These are phyloP conservation scores for Pteropus rufus DNA, from an alignment of 2,797 vertebrate genomes.

Conservation along the genomic window DNA sequence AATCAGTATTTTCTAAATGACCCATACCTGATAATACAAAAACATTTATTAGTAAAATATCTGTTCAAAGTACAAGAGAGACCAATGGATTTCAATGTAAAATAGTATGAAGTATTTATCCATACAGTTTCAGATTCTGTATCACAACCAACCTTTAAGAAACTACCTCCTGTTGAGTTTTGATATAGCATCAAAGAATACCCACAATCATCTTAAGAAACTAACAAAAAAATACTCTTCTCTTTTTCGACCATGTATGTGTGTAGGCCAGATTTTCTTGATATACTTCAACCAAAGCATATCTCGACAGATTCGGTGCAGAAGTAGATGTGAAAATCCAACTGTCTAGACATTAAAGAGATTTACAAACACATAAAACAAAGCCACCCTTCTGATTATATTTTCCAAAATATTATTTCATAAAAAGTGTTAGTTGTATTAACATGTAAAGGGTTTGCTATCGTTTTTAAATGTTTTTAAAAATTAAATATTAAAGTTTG, in stretches of 20 bases:
- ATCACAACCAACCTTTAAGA: neutral
- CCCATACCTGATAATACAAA: neutral
- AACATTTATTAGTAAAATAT: conserved; percentile 6
- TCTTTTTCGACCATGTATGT: neutral
- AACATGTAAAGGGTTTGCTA: neutral
- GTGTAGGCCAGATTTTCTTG: neutral
- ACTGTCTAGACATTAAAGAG: neutral
- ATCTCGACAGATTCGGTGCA: neutral
- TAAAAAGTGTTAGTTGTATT: conserved; percentile 2
- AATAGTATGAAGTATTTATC: neutral
- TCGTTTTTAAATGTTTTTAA: neutral
- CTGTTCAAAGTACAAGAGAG: neutral
- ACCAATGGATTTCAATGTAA: neutral
- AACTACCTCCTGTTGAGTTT: neutral
- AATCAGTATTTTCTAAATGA: conserved; percentile 21
- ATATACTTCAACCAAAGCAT: conserved; percentile 5
- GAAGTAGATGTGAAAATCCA: neutral
- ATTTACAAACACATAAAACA: neutral
- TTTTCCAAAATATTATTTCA: neutral
- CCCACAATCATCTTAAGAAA: conserved; percentile 10
- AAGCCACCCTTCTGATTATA: neutral
- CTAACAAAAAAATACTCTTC: conserved; percentile 15
- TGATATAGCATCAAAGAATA: neutral
- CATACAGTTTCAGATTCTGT: neutral
- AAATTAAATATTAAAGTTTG: neutral